Conservation (phyloP, 53 echinoderm and acorn worm genomes). For the Patiria pectinifera region DNA sequence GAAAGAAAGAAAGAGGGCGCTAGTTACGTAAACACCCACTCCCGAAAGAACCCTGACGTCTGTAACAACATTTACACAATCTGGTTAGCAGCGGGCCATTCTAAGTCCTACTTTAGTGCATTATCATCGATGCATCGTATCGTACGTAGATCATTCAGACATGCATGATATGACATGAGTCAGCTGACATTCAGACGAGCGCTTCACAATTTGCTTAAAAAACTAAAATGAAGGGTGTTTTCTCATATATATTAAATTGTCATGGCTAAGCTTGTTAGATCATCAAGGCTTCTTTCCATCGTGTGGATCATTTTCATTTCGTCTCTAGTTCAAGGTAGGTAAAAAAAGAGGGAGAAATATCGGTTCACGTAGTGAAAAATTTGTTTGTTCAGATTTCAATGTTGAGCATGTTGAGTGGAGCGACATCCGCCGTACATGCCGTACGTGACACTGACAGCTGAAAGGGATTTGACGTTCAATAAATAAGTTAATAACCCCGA, state of each 20-base stretch:
- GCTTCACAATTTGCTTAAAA: no score
- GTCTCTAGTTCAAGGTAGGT: constrained; percentile 43
- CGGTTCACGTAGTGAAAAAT: background rate
- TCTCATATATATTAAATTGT: constrained; percentile 4
- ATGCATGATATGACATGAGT: no score
- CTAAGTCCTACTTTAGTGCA: background rate
- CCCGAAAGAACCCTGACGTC: background rate
- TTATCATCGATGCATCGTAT: no score
- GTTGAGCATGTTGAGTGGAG: no score
- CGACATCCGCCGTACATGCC: no score
- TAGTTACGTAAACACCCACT: background rate
- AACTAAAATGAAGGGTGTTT: constrained; percentile 20
- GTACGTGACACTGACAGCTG: no score
- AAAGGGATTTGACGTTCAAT: no score
- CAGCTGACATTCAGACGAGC: no score
- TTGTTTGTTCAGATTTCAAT: no score
- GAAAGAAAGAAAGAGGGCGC: no score
- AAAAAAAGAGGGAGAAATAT: background rate
- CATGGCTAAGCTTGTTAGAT: background rate
- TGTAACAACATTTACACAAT: background rate
- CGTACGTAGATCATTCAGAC: no score
- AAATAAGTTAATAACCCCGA: no score
- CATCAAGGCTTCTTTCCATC: constrained; percentile 24
- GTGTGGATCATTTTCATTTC: constrained; percentile 55
- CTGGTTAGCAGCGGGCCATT: background rate